Evolutionary conservation across 2,113 vertebrate species (phyloP).

Genomic region (Calyptommatus sinebrachiatus): DNA sequence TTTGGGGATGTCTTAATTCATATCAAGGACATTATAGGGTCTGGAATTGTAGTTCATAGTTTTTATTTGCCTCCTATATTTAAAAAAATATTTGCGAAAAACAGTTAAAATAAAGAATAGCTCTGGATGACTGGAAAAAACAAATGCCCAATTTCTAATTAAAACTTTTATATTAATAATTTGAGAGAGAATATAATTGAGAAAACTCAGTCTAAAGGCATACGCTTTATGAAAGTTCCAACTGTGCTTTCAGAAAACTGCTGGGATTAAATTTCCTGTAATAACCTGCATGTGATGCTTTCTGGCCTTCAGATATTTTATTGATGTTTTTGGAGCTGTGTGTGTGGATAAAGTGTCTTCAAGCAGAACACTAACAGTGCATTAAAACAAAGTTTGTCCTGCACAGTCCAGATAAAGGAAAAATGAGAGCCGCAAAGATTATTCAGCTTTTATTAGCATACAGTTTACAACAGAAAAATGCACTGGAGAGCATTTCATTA

Average conservation of each 20-base stretch:
- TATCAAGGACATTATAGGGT: constrained; percentile 34
- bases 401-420: constrained; percentile 36
- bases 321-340: constrained; percentile 35
- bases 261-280: constrained; percentile 47
- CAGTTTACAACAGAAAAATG: constrained; percentile 48
- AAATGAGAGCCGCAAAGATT: constrained; percentile 52
- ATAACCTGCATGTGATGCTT: constrained; percentile 36
- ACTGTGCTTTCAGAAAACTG: constrained; percentile 12
- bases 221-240: constrained; percentile 43
- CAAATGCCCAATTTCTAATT: constrained; percentile 37
- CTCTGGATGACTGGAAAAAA: not conserved
- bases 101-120: not conserved
- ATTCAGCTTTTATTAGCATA: constrained; percentile 55
- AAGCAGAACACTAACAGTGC: constrained; percentile 30
- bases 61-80: not conserved
- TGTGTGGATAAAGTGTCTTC: constrained; percentile 57
- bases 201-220: constrained; percentile 35
- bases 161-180: constrained; percentile 37
- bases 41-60: constrained; percentile 32
- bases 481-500: constrained; percentile 49
- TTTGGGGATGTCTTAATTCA: constrained; percentile 37
- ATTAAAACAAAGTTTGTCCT: constrained; percentile 59
- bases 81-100: not conserved
- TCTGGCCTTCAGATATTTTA: constrained; percentile 48
- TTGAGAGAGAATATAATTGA: constrained; percentile 5